Base-by-base conservation (phyloP, 2,797 vertebrate genomes). In the Microchirus variegatus region DNA sequence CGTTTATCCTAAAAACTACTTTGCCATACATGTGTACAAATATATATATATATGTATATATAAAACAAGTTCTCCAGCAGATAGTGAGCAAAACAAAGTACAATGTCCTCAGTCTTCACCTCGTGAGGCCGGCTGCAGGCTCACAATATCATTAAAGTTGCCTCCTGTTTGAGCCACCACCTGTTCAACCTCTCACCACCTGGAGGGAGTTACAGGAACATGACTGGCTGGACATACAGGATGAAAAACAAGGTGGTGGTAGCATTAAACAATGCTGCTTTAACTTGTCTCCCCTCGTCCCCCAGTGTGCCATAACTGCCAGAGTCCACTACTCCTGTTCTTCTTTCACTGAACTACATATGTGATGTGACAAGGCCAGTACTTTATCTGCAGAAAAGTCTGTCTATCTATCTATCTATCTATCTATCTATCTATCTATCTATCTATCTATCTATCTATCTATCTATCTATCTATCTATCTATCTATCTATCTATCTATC, bases 251-350 rank as follows among this genome's bases (percentile, higher is more conserved):
- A 26, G 49, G 49, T 9, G 0, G 15, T 35, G 9, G 8, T 51
- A n/a, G 26, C 10, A 35, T 16, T 51, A n/a, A 51, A 51, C 49
- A 51, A 51, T 17, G 10, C 49, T 16, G 49, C 31, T 51, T 16
- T 36, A 16, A 36, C 22, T n/a, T n/a, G n/a, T n/a, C 31, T 1
- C 15, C 26, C 49, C n/a, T 36, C 31, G n/a, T 16, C 47, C 22
- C 19, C 47, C 47, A 31, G 47, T 48, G 48, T 35, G 48, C 22
- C n/a, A 8, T 31, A 50, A 50, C 48, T 50, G 22, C 7, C 31
- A 31, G 35, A 31, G 49, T 15, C 31, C 26, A 35, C 3, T 31
- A 16, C 26, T 16, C 5, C 36, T 51, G 11, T 51, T 12, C 9
- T n/a, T 36, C 11, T 50, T 15, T 50, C 14, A 35, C 35, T 36